Conservation (phyloP, 2,797 vertebrate genomes). For the Chelmon rostratus region DNA sequence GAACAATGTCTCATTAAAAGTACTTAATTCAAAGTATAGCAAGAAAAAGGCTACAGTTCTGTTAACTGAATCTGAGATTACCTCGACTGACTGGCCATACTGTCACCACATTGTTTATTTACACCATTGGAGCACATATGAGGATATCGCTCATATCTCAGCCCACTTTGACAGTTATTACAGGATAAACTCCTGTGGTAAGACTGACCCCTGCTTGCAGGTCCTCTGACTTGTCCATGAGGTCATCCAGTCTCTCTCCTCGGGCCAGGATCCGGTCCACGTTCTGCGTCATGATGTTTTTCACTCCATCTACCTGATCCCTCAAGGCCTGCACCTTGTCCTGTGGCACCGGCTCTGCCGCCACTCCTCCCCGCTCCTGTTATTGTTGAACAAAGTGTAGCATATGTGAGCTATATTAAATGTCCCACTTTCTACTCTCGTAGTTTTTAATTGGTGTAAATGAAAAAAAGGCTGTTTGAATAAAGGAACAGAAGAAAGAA, state of each 20-base stretch:
- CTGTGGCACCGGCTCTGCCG: slow-evolving; percentile 54
- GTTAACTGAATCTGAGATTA: not conserved
- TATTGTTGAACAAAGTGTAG: not conserved
- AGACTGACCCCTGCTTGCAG: slow-evolving; percentile 92
- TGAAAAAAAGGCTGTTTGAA: not conserved
- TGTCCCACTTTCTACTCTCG: not conserved
- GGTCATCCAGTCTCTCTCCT: slow-evolving; percentile 93
- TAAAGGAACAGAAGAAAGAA: not conserved
- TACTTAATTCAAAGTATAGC: not conserved
- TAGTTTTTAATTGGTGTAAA: not conserved
- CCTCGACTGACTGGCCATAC: slow-evolving; percentile 1
- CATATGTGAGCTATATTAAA: too few relatives aligned
- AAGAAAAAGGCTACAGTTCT: not conserved
- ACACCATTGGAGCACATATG: not conserved
- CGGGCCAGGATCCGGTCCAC: slow-evolving; percentile 95
- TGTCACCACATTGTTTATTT: too few relatives aligned
- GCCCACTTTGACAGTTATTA: not conserved
- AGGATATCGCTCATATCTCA: not conserved
- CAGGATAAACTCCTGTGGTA: not conserved
- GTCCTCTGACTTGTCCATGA: slow-evolving; percentile 93
- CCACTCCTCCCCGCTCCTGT: slow-evolving; percentile 79
- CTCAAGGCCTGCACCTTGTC: slow-evolving; percentile 85
- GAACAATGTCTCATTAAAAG: not conserved
- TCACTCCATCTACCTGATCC: slow-evolving; percentile 93
- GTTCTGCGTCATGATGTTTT: slow-evolving; percentile 93